Percentiles rank a stretch among this genome's conserved stretches.
Conservation (phyloP, 2,888 invertebrate genomes). For the Synergus japonicus region DNA sequence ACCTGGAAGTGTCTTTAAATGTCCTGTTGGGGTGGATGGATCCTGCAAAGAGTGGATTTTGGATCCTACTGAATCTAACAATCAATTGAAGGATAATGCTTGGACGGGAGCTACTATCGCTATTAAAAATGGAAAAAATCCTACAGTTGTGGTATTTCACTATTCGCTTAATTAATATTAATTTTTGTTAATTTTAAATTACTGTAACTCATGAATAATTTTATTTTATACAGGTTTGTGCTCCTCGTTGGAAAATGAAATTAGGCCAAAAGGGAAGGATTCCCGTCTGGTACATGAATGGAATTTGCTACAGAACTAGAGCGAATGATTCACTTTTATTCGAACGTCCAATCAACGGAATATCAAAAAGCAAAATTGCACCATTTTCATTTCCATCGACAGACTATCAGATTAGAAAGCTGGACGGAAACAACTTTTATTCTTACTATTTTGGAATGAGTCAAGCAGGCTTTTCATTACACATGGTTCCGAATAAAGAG, state of each 20-base stretch:
- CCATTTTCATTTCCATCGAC: conserved; percentile 21
- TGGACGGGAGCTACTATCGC: conserved; percentile 77
- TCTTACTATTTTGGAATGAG: conserved; percentile 63
- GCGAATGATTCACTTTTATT: conserved; percentile 48
- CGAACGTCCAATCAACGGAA: conserved; percentile 29
- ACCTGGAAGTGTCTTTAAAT: conserved; percentile 71
- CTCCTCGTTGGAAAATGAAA: conserved; percentile 73
- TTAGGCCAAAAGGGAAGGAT: conserved; percentile 30
- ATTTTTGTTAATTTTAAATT: not conserved
- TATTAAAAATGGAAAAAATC: conserved; percentile 64
- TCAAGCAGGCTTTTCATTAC: conserved; percentile 65
- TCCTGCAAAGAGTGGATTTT: conserved; percentile 65
- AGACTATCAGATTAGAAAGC: conserved; percentile 5
- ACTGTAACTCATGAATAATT: not conserved
- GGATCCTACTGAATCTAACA: conserved; percentile 52
- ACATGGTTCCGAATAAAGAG: conserved; percentile 52
- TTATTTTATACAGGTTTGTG: conserved; percentile 72
- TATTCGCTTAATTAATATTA: not conserved
- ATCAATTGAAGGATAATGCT: conserved; percentile 61
- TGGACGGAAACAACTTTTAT: conserved; percentile 49
- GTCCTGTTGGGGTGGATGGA: conserved; percentile 57
- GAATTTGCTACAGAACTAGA: conserved; percentile 67
- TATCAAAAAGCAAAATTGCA: conserved; percentile 22
- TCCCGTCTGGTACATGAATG: conserved; percentile 60
- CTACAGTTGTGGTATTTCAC: conserved; percentile 67